A percentile compares a stretch with the other conserved stretches of the same genome.
These are phyloP conservation scores for Seriola rivoliana DNA, from an alignment of 2,113 vertebrate genomes.

Conservation along the genomic window DNA sequence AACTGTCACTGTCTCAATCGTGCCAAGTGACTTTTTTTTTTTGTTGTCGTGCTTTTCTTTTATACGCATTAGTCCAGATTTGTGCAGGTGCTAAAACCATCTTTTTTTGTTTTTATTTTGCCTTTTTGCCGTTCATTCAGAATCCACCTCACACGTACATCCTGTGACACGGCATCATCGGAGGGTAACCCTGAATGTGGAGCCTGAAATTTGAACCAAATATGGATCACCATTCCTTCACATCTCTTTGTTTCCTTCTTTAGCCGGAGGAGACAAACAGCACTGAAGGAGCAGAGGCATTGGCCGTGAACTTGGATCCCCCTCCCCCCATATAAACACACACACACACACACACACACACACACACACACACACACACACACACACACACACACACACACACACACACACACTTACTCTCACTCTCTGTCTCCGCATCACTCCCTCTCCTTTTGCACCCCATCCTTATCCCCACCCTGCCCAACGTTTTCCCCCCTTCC, in stretches of 20 bases:
- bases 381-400: slow-evolving; percentile 7
- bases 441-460: slow-evolving; percentile 61
- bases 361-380: slow-evolving; percentile 19
- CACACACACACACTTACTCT: slow-evolving; percentile 10
- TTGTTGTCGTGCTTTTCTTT: slow-evolving; percentile 2
- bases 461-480: slow-evolving; percentile 71
- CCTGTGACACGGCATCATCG: background rate
- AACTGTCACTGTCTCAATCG: background rate
- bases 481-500: slow-evolving; percentile 60
- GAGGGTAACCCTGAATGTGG: slow-evolving; percentile 2
- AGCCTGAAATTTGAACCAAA: background rate
- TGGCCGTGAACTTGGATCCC: slow-evolving; percentile 77
- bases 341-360: slow-evolving; percentile 2
- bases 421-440: slow-evolving; percentile 49
- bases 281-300: slow-evolving; percentile 50
- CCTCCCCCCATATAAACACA: slow-evolving; percentile 53
- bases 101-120: background rate
- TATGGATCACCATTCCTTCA: slow-evolving; percentile 40
- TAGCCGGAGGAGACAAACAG: slow-evolving; percentile 48
- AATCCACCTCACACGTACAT: background rate
- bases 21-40: background rate
- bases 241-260: slow-evolving; percentile 72
- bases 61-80: background rate
- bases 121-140: background rate
- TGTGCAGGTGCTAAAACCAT: background rate